Percentiles rank a stretch among this genome's conserved stretches.
Evolutionary conservation across 2,888 invertebrate species (phyloP).

Genomic region (Philereme vetulata): DNA sequence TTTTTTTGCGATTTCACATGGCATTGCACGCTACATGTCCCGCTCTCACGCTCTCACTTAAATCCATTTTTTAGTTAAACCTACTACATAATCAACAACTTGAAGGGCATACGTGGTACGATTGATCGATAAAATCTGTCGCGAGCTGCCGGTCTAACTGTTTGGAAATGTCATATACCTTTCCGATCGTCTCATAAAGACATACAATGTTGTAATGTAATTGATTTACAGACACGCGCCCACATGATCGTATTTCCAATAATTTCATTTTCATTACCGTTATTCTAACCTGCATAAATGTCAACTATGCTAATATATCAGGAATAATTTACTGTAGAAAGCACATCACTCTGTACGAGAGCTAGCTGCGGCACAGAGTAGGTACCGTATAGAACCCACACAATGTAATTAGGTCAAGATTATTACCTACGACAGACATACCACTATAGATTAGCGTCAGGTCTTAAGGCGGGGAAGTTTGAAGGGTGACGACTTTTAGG

Average conservation of each 20-base stretch:
- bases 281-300: slow-evolving; percentile 30
- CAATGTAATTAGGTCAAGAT: background rate
- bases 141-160: too few species aligned
- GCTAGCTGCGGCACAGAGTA: slow-evolving; percentile 1
- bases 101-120: too few species aligned
- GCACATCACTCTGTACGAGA: slow-evolving; percentile 13
- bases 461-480: too few species aligned
- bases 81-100: too few species aligned
- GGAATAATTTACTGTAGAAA: slow-evolving; percentile 28
- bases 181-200: slow-evolving; percentile 6
- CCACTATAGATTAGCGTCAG: too few species aligned
- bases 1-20: too few species aligned
- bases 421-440: too few species aligned
- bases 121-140: too few species aligned
- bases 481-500: too few species aligned
- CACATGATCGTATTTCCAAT: slow-evolving; percentile 30
- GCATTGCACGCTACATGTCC: too few species aligned
- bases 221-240: slow-evolving; percentile 20
- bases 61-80: too few species aligned
- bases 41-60: too few species aligned
- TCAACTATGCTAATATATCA: slow-evolving; percentile 29
- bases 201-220: slow-evolving; percentile 9
- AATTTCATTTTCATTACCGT: slow-evolving; percentile 26
- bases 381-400: background rate
- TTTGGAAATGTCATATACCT: background rate